Percentiles rank a stretch among this genome's conserved stretches.
These are phyloP conservation scores for Nymphalis io DNA, from an alignment of 1,140 invertebrate genomes.

Conservation along the genomic window DNA sequence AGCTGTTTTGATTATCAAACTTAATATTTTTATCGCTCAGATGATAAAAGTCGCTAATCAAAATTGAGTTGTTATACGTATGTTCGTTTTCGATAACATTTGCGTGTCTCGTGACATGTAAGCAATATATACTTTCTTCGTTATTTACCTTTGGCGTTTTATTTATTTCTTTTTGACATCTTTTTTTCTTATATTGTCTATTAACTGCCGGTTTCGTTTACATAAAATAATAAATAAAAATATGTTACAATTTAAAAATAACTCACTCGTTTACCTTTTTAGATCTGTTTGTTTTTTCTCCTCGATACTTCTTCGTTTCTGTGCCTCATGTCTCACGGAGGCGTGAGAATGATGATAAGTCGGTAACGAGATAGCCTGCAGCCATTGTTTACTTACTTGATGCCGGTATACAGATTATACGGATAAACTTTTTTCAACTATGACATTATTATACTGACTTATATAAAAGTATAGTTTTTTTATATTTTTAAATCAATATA, in stretches of 20 bases:
- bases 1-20: not conserved
- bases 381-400: not conserved
- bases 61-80: not conserved
- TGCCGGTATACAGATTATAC: not conserved
- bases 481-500: too few species aligned
- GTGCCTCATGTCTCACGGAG: conserved; percentile 43
- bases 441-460: not conserved
- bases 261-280: not conserved
- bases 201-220: not conserved
- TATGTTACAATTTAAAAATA: not conserved
- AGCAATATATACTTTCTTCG: conserved; percentile 1
- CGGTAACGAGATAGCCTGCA: conserved; percentile 23
- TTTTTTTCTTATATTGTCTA: not conserved
- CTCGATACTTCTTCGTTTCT: conserved; percentile 8
- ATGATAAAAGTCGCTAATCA: not conserved
- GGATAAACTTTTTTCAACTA: not conserved
- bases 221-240: not conserved
- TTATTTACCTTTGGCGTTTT: not conserved
- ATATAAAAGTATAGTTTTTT: too few species aligned
- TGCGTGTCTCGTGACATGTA: conserved; percentile 36
- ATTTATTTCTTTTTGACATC: not conserved
- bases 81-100: conserved; percentile 29
- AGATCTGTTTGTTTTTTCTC: not conserved
- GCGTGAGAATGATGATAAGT: conserved; percentile 52
- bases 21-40: conserved; percentile 17